Base-by-base conservation (phyloP, 1,140 invertebrate genomes). In the Drosophila novamexicana region DNA sequence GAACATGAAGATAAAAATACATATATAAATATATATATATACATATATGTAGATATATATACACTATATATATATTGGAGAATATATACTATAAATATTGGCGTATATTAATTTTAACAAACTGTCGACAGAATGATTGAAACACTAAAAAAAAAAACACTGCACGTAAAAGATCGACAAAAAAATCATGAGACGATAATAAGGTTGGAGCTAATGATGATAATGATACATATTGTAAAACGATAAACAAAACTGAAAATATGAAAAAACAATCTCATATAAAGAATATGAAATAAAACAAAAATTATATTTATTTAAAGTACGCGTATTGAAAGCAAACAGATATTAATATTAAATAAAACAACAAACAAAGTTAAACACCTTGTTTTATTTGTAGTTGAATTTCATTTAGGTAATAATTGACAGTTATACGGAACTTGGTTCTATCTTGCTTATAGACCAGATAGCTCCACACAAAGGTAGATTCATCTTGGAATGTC, bases 271-370 rank as follows among this genome's bases (percentile, higher is more conserved):
- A 73, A 79, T 69, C 73, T 62, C 80, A 85, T 81, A 85, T 75
- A 80, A 65, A 74, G 76, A 63, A 56, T 69, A 74, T 73, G 77
- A 80, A 66, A 72, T 65, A 79, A 85, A 83, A 77, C 74, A 81
- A 84, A 84, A 89, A 89, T 89, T 89, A 89, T 89, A 89, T 89
- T 89, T 89, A 89, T 89, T 89, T 89, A 89, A 89, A 80, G 84
- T 88, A 88, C 77, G 83, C 83, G 83, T 82, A 89, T 89, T 88
- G 81, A 89, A 89, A 89, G 84, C 84, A 89, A 89, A 78, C 76
- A 89, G 80, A 89, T 89, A 89, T 89, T 89, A 89, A 89, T 89
- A 89, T 89, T 89, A 89, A 89, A 89, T 89, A 89, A 89, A 89
- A 89, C 70, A 66, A 84, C 58, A 88, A 89, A 75, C 73, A 75